phyloP scores from a whole-genome alignment of 2,797 vertebrate genomes.

The Poeciliopsis turneri region DNA sequence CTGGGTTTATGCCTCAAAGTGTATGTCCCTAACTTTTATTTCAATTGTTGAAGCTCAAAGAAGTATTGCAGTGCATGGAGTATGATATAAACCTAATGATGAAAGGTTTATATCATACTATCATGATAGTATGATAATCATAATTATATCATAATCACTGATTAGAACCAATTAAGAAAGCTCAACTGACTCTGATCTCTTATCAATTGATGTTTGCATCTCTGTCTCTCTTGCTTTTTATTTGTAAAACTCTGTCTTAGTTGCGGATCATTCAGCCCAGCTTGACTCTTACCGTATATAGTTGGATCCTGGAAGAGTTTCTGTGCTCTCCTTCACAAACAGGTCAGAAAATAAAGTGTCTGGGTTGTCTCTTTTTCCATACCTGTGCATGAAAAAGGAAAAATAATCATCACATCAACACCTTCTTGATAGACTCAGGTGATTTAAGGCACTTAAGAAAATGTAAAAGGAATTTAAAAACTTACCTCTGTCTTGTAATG shows the following conservation, averaged over 20 bases:
- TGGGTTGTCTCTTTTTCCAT: slow-evolving; percentile 91
- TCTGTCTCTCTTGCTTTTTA: neutral
- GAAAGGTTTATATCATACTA: neutral
- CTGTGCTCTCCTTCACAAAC: slow-evolving; percentile 87
- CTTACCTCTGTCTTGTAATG: slow-evolving; percentile 94
- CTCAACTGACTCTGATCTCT: neutral
- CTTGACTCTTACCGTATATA: slow-evolving; percentile 67
- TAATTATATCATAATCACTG: neutral
- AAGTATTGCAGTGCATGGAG: neutral
- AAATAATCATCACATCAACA: neutral
- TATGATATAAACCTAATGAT: neutral
- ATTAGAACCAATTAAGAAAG: neutral
- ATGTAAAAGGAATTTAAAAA: slow-evolving; percentile 11
- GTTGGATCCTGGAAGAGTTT: slow-evolving; percentile 87
- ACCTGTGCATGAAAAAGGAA: slow-evolving; percentile 76
- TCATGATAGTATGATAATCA: too few relatives aligned
- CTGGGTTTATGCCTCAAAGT: neutral
- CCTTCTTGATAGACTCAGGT: neutral
- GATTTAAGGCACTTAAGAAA: neutral
- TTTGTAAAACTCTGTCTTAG: neutral
- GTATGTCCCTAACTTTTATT: neutral
- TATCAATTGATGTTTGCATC: neutral
- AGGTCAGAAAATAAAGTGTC: slow-evolving; percentile 88
- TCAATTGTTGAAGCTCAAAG: neutral
- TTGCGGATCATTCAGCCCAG: too few relatives aligned